Evolutionary conservation across 2,113 vertebrate genomes (phyloP), one percentile per base, ranked within the genome.

Genomic region (Nothocercus julius): DNA sequence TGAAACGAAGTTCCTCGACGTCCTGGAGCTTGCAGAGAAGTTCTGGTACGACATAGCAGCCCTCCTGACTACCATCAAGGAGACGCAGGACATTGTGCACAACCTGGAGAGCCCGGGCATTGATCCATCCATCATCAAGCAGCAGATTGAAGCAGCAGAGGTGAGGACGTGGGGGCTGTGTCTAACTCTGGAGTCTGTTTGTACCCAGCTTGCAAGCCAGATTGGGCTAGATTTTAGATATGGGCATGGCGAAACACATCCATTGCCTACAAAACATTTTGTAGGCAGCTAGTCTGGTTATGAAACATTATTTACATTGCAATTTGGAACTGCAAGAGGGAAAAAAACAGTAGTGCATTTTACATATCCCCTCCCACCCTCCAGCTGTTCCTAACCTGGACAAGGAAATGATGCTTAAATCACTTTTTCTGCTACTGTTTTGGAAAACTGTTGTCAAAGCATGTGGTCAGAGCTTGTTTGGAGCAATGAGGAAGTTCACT

Each of bases 91-190:
- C 66, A 99, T 99, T 1, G 98, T 99, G 45, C 98, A 98, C 25
- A 99, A 99, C 88, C 98, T 99, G 95, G 99, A 99, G 97, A 99
- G 99, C 95, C 99, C 99, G 0, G 99, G 99, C n/a, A 99, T 99
- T 38, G 99, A 99, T 96, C 99, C 99, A 2, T 99, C 99, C 34
- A 99, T 99, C 97, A 99, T 99, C 97, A 99, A 99, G 85, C 99
- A 99, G 88, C 99, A 99, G 94, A 98, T 99, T 28, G 99, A 99
- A 92, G 99, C 99, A 1, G 99, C 99, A 18, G 99, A 99, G 98
- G 99, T 99, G 93, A 86, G 91, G 32, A 49, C 49, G 14, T 0
- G 1, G 40, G 32, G 16, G 11, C 45, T 8, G 10, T 2, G 8
- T 24, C 44, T n/a, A 28, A 6, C 5, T 5, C 8, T 73, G 64